Evolutionary conservation across 1,140 invertebrate genomes (phyloP).

Genomic region (Pomacea maculata): DNA sequence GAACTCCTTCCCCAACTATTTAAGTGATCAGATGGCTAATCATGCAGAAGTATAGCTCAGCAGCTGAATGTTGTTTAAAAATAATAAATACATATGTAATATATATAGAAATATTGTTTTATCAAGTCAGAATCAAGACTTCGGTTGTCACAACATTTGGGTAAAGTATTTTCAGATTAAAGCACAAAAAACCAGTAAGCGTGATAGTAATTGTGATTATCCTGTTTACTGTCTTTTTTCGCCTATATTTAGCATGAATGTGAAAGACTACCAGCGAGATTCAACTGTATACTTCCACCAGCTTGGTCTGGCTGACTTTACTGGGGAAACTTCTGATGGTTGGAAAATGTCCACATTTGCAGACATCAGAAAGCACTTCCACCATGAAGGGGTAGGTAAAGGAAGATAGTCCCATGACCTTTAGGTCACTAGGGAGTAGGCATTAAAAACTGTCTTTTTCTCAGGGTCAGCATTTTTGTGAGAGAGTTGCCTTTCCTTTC

Average conservation of each 20-base stretch:
- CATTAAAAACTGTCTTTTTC: not conserved
- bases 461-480: not conserved
- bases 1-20: not conserved
- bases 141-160: no score
- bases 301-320: slow-evolving; percentile 32
- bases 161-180: no score
- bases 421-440: not conserved
- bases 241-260: slow-evolving; percentile 27
- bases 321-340: slow-evolving; percentile 20
- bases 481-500: not conserved
- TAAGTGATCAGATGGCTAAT: not conserved
- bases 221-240: not conserved
- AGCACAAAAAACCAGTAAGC: no score
- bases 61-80: no score
- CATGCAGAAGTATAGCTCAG: no score
- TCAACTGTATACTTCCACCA: slow-evolving; percentile 32
- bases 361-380: slow-evolving; percentile 13
- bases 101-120: no score
- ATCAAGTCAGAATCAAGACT: no score
- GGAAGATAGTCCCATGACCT: not conserved
- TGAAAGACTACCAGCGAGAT: slow-evolving; percentile 14
- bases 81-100: no score
- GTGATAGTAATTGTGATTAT: not conserved
- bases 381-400: slow-evolving; percentile 18
- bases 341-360: slow-evolving; percentile 38